Conservation (phyloP, 2,888 invertebrate genomes). For the Gari tellinella region DNA sequence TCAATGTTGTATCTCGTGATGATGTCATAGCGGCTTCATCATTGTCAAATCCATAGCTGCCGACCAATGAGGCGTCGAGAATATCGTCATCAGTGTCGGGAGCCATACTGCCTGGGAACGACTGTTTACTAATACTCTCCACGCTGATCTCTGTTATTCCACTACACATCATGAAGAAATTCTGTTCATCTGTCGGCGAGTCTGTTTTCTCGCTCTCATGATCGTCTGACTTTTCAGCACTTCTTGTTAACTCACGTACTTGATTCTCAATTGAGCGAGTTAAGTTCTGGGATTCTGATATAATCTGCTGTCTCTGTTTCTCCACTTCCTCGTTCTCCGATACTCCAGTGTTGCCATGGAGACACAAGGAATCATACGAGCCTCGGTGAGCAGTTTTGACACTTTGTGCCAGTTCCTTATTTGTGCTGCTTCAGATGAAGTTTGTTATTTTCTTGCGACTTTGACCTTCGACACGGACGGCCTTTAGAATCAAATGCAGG, state of each 20-base stretch:
- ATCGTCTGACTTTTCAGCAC: slow-evolving; percentile 53
- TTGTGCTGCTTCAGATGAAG: slow-evolving; percentile 68
- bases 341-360: background rate
- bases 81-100: slow-evolving; percentile 40
- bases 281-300: slow-evolving; percentile 56
- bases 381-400: slow-evolving; percentile 27
- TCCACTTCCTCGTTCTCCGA: slow-evolving; percentile 17
- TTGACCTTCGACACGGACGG: slow-evolving; percentile 88
- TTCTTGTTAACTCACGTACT: slow-evolving; percentile 41
- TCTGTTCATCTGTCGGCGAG: slow-evolving; percentile 82
- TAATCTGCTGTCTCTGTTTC: slow-evolving; percentile 49
- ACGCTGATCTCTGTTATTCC: slow-evolving; percentile 62
- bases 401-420: slow-evolving; percentile 67
- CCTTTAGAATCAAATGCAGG: slow-evolving; percentile 55
- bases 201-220: slow-evolving; percentile 55
- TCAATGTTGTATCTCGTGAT: slow-evolving; percentile 38
- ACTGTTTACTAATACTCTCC: slow-evolving; percentile 57
- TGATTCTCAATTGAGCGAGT: slow-evolving; percentile 42
- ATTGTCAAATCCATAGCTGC: slow-evolving; percentile 31
- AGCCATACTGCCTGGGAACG: slow-evolving; percentile 52
- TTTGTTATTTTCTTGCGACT: slow-evolving; percentile 85
- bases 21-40: slow-evolving; percentile 13
- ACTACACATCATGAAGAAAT: slow-evolving; percentile 62
- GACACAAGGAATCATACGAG: slow-evolving; percentile 36
- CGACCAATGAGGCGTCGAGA: slow-evolving; percentile 41